Conservation (phyloP, 1,140 invertebrate genomes). For the Scaptodrosophila lebanonensis region DNA sequence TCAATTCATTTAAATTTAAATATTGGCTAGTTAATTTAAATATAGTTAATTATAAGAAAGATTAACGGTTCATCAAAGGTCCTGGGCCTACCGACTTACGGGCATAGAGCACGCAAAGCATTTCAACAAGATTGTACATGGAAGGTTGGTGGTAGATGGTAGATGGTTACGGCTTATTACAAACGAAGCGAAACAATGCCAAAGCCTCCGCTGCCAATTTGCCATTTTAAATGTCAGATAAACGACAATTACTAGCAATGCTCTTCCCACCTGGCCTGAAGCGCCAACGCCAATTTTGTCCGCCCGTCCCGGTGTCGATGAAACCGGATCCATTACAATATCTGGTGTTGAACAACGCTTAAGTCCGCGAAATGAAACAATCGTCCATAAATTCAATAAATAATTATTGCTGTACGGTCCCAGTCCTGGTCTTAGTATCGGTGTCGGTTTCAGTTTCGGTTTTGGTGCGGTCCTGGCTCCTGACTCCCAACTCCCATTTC, state of each 20-base stretch:
- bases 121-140: no score
- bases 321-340: conserved; percentile 51
- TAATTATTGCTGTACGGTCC: conserved; percentile 50
- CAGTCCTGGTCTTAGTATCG: neutral
- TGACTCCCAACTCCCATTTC: neutral
- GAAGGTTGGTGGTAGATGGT: no score
- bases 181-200: no score
- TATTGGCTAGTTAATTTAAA: no score
- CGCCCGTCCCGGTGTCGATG: conserved; percentile 7
- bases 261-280: conserved; percentile 16
- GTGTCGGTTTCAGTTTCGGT: conserved; percentile 20
- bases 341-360: conserved; percentile 57
- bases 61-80: no score
- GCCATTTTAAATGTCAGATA: conserved; percentile 49
- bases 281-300: neutral
- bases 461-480: neutral
- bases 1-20: no score
- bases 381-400: conserved; percentile 65
- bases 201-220: conserved; percentile 14
- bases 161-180: no score
- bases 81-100: no score
- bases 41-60: no score
- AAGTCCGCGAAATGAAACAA: conserved; percentile 51
- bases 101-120: no score
- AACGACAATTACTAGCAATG: conserved; percentile 34